A percentile compares a stretch with the other conserved stretches of the same genome.
These are phyloP conservation scores for Anoplopoma fimbria DNA, from an alignment of 2,113 vertebrate genomes.

Conservation along the genomic window DNA sequence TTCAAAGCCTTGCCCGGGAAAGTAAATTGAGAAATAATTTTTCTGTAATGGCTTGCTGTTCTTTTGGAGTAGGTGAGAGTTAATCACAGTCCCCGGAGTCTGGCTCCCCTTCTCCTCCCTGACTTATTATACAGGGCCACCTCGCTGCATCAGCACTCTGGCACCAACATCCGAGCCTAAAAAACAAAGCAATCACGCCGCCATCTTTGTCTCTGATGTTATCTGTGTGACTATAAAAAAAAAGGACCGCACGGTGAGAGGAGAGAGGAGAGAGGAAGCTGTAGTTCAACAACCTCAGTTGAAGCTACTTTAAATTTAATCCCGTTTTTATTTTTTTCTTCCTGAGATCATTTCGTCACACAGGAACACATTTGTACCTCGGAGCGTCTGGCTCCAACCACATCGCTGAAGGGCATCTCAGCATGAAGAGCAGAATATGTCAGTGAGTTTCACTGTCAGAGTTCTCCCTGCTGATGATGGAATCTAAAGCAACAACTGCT, in stretches of 20 bases:
- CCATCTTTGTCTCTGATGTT: conserved; percentile 42
- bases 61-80: conserved; percentile 62
- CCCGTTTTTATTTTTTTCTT: background rate
- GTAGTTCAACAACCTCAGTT: background rate
- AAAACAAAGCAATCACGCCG: conserved; percentile 48
- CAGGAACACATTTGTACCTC: background rate
- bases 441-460: background rate
- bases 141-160: conserved; percentile 49
- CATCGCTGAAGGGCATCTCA: conserved; percentile 23
- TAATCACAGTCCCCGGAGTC: conserved; percentile 59
- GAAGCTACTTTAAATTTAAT: conserved; percentile 25
- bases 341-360: background rate
- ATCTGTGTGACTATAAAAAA: conserved; percentile 32
- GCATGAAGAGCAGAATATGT: background rate
- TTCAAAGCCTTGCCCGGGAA: conserved; percentile 39
- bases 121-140: conserved; percentile 63
- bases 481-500: background rate
- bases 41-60: conserved; percentile 65
- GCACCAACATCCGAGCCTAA: conserved; percentile 21
- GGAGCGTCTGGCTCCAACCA: background rate
- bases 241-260: conserved; percentile 9
- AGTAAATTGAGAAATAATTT: conserved; percentile 74
- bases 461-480: background rate
- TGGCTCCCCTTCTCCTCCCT: conserved; percentile 27
- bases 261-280: background rate